A percentile compares a stretch with the other conserved stretches of the same genome.
Conservation (phyloP, 2,797 vertebrate species). For the Sphenodon punctatus region DNA sequence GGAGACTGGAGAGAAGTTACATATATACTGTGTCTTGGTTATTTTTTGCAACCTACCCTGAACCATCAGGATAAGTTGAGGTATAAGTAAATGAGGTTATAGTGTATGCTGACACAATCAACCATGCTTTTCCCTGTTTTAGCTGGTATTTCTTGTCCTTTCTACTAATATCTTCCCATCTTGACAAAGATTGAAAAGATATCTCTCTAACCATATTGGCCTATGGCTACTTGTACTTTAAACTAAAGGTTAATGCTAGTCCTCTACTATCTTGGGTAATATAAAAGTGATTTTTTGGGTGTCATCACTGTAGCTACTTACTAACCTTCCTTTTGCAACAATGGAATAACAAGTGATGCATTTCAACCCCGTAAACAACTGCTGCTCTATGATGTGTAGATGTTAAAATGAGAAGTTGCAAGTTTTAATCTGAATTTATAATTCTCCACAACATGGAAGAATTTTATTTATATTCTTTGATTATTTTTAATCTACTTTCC, state of each 20-base stretch:
- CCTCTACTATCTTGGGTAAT: conserved; percentile 25
- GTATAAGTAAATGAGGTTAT: no score
- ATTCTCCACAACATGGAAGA: conserved; percentile 49
- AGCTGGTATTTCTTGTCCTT: background rate
- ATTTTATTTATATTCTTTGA: conserved; percentile 61
- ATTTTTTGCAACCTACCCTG: no score
- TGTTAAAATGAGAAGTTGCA: conserved; percentile 48
- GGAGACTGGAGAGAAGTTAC: no score
- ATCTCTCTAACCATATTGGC: conserved; percentile 24
- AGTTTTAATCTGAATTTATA: conserved; percentile 35
- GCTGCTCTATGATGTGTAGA: conserved; percentile 3
- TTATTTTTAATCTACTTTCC: conserved; percentile 70
- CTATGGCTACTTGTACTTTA: background rate
- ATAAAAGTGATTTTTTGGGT: conserved; percentile 58
- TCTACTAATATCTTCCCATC: conserved; percentile 11
- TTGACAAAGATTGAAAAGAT: conserved; percentile 22
- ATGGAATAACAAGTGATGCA: conserved; percentile 42
- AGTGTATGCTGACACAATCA: background rate
- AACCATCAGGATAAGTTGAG: no score
- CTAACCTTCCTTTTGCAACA: conserved; percentile 27
- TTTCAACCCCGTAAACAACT: conserved; percentile 13
- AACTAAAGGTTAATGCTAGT: conserved; percentile 21
- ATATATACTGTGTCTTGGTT: no score
- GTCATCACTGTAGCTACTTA: conserved; percentile 30
- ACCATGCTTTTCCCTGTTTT: conserved; percentile 28